Evolutionary conservation across 2,797 vertebrate species (phyloP).

Genomic region (Artibeus lituratus): DNA sequence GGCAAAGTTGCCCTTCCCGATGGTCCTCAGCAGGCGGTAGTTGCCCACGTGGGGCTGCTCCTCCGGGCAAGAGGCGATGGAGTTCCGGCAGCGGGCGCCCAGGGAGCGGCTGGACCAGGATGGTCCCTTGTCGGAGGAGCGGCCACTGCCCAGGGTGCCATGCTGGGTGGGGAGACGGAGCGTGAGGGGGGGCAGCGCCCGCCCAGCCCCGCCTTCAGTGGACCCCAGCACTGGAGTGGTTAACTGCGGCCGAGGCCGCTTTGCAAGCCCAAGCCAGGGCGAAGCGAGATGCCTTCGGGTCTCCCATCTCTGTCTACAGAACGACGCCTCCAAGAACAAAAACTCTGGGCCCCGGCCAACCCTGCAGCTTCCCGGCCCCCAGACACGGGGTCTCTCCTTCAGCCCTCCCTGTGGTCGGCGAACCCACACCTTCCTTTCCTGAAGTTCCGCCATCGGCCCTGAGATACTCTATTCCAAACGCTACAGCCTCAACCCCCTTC

Average conservation of each 20-base stretch:
- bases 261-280: neutral
- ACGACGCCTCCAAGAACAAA: neutral
- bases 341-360: rapidly evolving
- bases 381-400: neutral
- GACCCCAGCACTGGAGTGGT: rapidly evolving
- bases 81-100: constrained; percentile 93
- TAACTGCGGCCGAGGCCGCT: neutral
- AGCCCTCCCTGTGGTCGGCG: neutral
- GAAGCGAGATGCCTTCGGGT: neutral
- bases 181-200: neutral
- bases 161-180: constrained; percentile 76
- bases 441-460: neutral
- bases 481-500: neutral
- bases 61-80: constrained; percentile 90
- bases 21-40: constrained; percentile 94
- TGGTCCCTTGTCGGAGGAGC: constrained; percentile 91
- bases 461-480: rapidly evolving
- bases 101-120: constrained; percentile 88
- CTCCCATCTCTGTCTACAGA: neutral
- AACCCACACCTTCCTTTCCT: neutral
- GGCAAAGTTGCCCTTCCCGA: constrained; percentile 96
- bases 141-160: constrained; percentile 88
- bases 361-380: neutral
- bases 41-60: constrained; percentile 94
- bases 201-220: rapidly evolving